Evolutionary conservation across 1,140 invertebrate species (phyloP), one percentile per base, ranked within the genome.

Genomic region (Calliopsis andreniformis): DNA sequence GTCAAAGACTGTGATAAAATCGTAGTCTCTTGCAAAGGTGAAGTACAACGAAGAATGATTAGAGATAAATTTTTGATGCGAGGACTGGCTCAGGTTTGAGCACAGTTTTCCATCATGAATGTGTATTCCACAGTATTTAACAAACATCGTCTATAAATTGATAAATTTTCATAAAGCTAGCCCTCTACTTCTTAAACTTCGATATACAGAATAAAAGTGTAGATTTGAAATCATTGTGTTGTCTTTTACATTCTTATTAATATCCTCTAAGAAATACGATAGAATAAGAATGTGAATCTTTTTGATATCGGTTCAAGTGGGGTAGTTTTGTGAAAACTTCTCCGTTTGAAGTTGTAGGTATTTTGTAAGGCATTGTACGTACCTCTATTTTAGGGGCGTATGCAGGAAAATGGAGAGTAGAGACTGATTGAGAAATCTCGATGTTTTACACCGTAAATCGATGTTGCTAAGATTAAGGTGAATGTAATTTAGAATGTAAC

Each of bases 1-100:
- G 79, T 82, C 80, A 82, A 82, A 39, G 68, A 81, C 79, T 82
- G 80, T 82, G 80, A 82, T 82, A 82, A 35, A 82, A 72, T 82
- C 68, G 80, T 82, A 82, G 80, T 81, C 73, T 73, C 49, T 73
- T 78, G 73, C 79, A 81, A 58, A 71, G 80, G 67, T 81, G 39
- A 82, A 82, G 78, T 80, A 82, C 78, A 82, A 82, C 80, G 79
- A 80, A 80, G 4, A 51, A 80, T 80, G 76, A 76, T 62, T 42
- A 81, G 68, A 20, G 45, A 45, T 75, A 59, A 32, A 56, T 58
- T 55, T 69, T 69, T 49, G 67, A 30, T 76, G 62, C 32, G 56
- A 64, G 51, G 20, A 25, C 6, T 8, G 35, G 0, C 14, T 14
- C n/a, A 0, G 6, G 18, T 42, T 20, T 10, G n/a, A 0, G 12